Conservation (phyloP, 2,888 invertebrate species). For the Brachypalpus laphriformis region DNA sequence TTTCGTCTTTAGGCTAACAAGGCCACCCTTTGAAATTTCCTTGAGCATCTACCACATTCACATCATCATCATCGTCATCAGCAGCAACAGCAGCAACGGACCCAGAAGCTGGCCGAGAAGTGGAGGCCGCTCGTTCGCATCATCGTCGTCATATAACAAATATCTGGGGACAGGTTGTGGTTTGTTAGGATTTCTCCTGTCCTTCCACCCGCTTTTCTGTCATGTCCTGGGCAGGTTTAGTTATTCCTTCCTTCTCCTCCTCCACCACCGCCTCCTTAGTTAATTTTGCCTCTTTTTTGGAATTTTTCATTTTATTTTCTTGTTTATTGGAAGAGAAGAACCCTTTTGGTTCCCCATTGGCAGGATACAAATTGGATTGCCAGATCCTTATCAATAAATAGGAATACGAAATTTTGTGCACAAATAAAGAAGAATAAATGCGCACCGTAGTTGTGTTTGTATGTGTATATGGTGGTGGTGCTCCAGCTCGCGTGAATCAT, state of each 20-base stretch:
- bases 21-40: conserved; percentile 72
- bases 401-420: conserved; percentile 70
- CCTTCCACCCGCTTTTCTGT: background rate
- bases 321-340: conserved; percentile 70
- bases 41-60: conserved; percentile 36
- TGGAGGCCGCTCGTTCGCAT: conserved; percentile 41
- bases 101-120: conserved; percentile 57
- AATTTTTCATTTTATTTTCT: conserved; percentile 60
- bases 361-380: conserved; percentile 75
- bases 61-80: conserved; percentile 30
- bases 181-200: conserved; percentile 59
- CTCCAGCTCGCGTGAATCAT: conserved; percentile 55
- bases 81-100: conserved; percentile 34
- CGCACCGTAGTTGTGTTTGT: background rate
- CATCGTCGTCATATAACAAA: conserved; percentile 69
- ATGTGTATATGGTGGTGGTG: conserved; percentile 1
- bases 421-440: conserved; percentile 50
- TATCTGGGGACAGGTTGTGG: conserved; percentile 66
- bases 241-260: background rate
- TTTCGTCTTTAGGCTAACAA: conserved; percentile 56
- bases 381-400: conserved; percentile 74
- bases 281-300: conserved; percentile 40
- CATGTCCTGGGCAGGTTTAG: conserved; percentile 42
- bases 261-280: background rate
- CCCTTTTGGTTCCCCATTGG: conserved; percentile 74